Conservation (phyloP, 2,888 invertebrate genomes). For the Phoenoteleia sp. region DNA sequence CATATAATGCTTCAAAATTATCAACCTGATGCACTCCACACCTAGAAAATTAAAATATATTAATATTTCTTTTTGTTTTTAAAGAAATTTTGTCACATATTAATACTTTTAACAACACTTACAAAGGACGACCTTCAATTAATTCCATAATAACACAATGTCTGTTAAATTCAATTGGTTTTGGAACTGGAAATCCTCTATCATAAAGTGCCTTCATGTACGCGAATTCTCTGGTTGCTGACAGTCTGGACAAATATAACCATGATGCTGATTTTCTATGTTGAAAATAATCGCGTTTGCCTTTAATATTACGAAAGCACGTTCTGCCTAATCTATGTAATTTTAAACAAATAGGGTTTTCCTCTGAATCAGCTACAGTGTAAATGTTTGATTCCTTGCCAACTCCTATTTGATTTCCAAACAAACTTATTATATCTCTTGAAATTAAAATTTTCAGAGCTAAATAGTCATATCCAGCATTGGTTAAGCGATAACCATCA, state of each 20-base stretch:
- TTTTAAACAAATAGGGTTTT: slow-evolving; percentile 95
- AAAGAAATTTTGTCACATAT: neutral
- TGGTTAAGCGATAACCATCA: slow-evolving; percentile 96
- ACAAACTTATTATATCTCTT: slow-evolving; percentile 92
- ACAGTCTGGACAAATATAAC: slow-evolving; percentile 98
- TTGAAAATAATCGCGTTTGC: slow-evolving; percentile 98
- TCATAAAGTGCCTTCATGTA: slow-evolving; percentile 98
- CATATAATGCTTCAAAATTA: slow-evolving; percentile 94
- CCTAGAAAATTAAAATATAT: slow-evolving; percentile 81
- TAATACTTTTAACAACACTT: slow-evolving; percentile 84
- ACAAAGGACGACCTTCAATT: slow-evolving; percentile 94
- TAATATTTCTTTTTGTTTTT: too few relatives aligned
- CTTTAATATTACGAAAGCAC: slow-evolving; percentile 98
- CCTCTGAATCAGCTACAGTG: slow-evolving; percentile 93
- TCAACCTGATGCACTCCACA: slow-evolving; percentile 89
- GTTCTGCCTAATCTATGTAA: slow-evolving; percentile 97
- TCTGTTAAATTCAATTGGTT: slow-evolving; percentile 97
- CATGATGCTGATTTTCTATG: slow-evolving; percentile 96
- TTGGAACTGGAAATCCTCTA: slow-evolving; percentile 97
- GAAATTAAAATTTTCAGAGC: slow-evolving; percentile 96
- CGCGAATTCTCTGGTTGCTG: slow-evolving; percentile 99
- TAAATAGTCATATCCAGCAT: slow-evolving; percentile 98
- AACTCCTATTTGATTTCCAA: slow-evolving; percentile 99
- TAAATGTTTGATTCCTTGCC: slow-evolving; percentile 99
- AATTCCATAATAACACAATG: slow-evolving; percentile 99